Evolutionary conservation across 2,113 vertebrate genomes (phyloP), one percentile per base, ranked within the genome.

Genomic region (Marcusenius ussheri): DNA sequence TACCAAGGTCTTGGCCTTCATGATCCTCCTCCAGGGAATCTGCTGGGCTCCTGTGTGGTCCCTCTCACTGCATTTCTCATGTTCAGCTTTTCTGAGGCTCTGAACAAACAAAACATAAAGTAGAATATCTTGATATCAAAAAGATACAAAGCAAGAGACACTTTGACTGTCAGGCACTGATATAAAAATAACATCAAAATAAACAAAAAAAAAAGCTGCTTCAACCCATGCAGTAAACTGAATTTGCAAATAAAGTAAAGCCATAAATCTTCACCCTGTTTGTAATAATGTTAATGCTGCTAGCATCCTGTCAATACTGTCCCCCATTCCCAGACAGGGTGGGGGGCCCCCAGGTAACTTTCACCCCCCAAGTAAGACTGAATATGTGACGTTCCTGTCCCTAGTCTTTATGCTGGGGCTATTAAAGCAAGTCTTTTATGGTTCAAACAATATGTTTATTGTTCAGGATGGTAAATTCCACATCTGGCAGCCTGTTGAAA

Each of bases 401-500:
- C 35, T 27, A 80, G 74, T 80, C 5, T 17, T 39, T 80, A 17
- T 42, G 31, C 35, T 17, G 2, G 74, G 35, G 35, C 74, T 19
- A 80, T 80, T 15, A 80, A 80, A 42, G 31, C 70, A 35, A 35
- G 35, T 80, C 87, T 88, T 88, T 42, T 62, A 88, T 88, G 19
- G n/a, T 66, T 46, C 5, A 56, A 66, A 62, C 35, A 53, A 88
- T 46, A 42, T 88, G 87, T 62, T 88, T 27, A 66, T 31, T 56
- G 87, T 88, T 45, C 74, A 42, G 15, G 74, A 80, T 42, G 17
- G 39, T 46, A 42, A 88, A 66, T 42, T 39, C 24, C 87, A 66
- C 49, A 58, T 56, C 87, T 88, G 87, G 87, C 53, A 45, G 53
- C 56, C 58, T 46, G 87, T 45, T 88, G 53, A 39, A 66, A 88